Base-by-base conservation (phyloP, 2,888 invertebrate species). In the Parascotia fuliginaria region DNA sequence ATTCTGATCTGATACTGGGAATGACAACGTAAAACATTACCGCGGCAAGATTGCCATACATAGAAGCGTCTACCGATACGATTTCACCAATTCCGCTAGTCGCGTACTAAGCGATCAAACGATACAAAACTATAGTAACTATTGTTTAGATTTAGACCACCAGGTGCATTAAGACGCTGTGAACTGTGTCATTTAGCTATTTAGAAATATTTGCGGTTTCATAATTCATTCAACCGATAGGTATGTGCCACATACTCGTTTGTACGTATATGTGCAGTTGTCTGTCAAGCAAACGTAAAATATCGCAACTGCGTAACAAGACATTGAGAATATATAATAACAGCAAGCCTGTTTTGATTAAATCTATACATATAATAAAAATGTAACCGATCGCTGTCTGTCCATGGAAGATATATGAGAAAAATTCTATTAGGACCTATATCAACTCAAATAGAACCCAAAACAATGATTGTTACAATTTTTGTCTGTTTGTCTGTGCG, bases 51-150 rank as follows among this genome's bases (percentile, higher is more conserved):
- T 65, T 65, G 41, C 65, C 61, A 62, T 70, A 63, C 51, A 61
- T 39, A 44, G 64, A 47, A 53, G 52, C n/a, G n/a, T 55, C 48
- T 57, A 44, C n/a, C 22, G 55, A 52, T 70, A 48, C 42, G 73
- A 70, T 76, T 75, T 73, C 75, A 69, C 69, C 57, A 48, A 60
- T 60, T 66, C 65, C 51, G 45, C 59, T 59, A 52, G 48, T 47
- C 62, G 6, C 9, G 12, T 12, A 32, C 32, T 9, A 13, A 43
- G 48, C 57, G 55, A 65, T 65, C 55, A 55, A 57, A 42, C 58
- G 64, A 69, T 67, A 60, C 60, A 57, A 62, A 55, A 55, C 61
- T 64, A 58, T 49, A 6, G 5, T 6, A 7, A 44, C 53, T 44
- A 55, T 51, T 67, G 66, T 65, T 67, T 59, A 42, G 37, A 54